Conservation (phyloP, 2,888 invertebrate genomes). For the Diadegma fenestrale region DNA sequence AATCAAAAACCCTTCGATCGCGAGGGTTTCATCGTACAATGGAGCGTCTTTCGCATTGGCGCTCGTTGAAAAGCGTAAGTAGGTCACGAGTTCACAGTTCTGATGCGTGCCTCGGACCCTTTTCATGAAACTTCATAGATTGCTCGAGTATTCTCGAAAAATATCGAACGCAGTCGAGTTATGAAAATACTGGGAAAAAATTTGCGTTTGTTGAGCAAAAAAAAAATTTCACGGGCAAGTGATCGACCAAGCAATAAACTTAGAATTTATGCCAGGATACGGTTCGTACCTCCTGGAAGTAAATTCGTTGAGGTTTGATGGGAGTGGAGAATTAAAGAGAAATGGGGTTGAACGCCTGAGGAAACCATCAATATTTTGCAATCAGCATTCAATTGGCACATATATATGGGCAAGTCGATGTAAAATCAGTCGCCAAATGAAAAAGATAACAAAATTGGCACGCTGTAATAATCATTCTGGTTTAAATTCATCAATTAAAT, state of each 20-base stretch:
- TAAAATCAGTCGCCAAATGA: neutral
- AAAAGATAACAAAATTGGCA: neutral
- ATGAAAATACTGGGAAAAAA: neutral
- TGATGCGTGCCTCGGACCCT: slow-evolving; percentile 67
- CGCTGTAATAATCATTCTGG: neutral
- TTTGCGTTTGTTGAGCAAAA: neutral
- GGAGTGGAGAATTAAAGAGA: slow-evolving; percentile 35
- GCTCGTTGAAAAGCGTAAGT: slow-evolving; percentile 64
- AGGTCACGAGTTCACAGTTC: slow-evolving; percentile 75
- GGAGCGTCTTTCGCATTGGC: slow-evolving; percentile 38
- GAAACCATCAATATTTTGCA: slow-evolving; percentile 82
- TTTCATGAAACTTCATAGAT: slow-evolving; percentile 74
- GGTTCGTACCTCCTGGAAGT: slow-evolving; percentile 9
- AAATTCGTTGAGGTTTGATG: slow-evolving; percentile 32
- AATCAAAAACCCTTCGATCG: neutral
- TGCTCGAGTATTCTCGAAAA: neutral
- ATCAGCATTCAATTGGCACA: slow-evolving; percentile 82
- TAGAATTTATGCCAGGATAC: slow-evolving; percentile 9
- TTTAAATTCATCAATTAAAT: too few relatives aligned
- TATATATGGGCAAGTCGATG: slow-evolving; percentile 19
- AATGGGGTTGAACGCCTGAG: slow-evolving; percentile 61
- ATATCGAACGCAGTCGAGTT: neutral
- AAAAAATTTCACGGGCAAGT: neutral
- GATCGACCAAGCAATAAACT: neutral
- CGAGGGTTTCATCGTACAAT: neutral